Evolutionary conservation across 2,888 invertebrate species (phyloP), one percentile per base, ranked within the genome.

Genomic region (Nudaria mundana): DNA sequence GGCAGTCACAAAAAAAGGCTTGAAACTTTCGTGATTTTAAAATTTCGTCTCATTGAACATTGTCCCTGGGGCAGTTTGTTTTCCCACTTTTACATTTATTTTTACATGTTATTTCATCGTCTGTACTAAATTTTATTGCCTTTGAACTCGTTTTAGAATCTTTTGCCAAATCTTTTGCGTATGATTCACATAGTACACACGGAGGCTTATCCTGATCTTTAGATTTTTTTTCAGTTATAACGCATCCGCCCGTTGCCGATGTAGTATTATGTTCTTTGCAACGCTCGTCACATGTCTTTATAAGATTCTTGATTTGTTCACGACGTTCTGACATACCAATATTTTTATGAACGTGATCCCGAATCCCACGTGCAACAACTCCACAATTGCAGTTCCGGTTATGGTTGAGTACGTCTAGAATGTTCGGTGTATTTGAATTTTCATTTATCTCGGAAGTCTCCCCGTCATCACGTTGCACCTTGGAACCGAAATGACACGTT

Each of bases 371-470:
- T 0, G 76, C 73, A 7, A 69, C 48, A 7, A 70, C 50, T 28
- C 68, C 70, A 43, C 81, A 81, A 14, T 48, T 51, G 45, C 79
- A 80, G 15, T 55, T 39, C 23, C 42, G 39, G 2, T 64, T 50
- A 0, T 51, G 43, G 15, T 56, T 66, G 5, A 75, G 5, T 1
- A 62, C 30, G 14, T 66, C 50, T 13, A 72, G 32, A 8, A 78
- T 34, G 36, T 66, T 7, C 26, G 13, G 3, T 11, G 37, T 24
- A 34, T 33, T 31, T 37, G 31, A 31, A 8, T 13, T 8, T 25
- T 23, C 12, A 22, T 7, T 3, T 13, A 5, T 6, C 20, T 20
- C 14, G 22, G 8, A 11, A 5, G 32, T 1, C 7, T 32, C 14
- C 36, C 20, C 30, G 24, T 35, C n/a, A 5, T 34, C 4, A 2